A percentile compares a stretch with the other conserved stretches of the same genome.
Conservation (phyloP, 2,888 invertebrate genomes). For the Ophion slaviceki region DNA sequence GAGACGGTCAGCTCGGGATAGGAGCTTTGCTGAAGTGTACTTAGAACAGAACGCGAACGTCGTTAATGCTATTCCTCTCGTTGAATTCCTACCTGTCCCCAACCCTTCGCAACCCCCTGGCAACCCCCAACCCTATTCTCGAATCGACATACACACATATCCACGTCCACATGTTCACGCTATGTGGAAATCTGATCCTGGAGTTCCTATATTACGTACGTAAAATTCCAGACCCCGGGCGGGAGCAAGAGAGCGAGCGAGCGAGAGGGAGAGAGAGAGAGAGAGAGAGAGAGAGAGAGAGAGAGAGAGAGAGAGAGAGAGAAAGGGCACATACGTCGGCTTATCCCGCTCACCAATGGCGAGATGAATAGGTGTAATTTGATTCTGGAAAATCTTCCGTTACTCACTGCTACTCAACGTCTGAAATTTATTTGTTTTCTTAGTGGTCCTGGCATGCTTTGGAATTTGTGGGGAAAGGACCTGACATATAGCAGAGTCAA, state of each 20-base stretch:
- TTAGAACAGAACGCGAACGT: background rate
- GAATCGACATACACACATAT: background rate
- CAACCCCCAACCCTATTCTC: background rate
- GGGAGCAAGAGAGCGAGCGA: background rate
- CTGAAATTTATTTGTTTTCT: no score
- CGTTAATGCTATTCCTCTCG: conserved; percentile 32
- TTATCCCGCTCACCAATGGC: background rate
- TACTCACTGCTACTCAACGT: no score
- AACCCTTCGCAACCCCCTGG: conserved; percentile 1
- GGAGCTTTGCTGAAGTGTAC: conserved; percentile 22
- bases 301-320: background rate
- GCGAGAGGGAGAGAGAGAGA: no score
- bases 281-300: background rate
- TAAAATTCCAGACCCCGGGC: background rate
- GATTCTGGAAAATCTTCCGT: no score
- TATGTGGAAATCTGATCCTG: background rate
- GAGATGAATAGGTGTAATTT: background rate
- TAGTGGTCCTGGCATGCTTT: no score
- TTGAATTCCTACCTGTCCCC: conserved; percentile 39
- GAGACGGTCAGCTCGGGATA: background rate
- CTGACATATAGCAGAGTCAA: no score
- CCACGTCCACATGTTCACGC: background rate
- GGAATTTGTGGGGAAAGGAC: no score
- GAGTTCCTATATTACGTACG: conserved; percentile 4
- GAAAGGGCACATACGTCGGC: background rate